These are phyloP conservation scores for Tortricodes alternella DNA, from an alignment of 2,888 invertebrate species.

Conservation along the genomic window DNA sequence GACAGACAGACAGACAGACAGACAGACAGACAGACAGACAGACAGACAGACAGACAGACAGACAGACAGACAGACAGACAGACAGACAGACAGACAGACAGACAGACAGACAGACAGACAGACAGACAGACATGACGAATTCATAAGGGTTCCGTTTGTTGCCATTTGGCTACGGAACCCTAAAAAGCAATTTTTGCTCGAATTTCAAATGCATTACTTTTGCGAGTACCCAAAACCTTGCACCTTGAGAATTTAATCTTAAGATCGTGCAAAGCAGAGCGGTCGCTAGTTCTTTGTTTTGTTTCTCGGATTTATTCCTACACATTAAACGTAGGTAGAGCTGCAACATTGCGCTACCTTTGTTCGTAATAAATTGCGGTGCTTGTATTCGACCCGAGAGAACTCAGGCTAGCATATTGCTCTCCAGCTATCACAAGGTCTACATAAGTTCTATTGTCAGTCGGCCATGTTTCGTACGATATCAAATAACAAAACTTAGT, in stretches of 20 bases:
- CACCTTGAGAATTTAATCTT: constrained; percentile 19
- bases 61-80: no score
- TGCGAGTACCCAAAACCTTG: constrained; percentile 3
- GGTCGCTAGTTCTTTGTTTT: constrained; percentile 3
- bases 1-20: no score
- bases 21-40: no score
- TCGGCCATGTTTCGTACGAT: not conserved
- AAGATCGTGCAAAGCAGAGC: constrained; percentile 2
- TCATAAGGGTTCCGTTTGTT: no score
- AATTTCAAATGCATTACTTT: constrained; percentile 18
- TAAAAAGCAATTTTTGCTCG: constrained; percentile 5
- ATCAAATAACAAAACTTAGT: constrained; percentile 38
- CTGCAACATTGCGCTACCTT: constrained; percentile 15
- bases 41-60: no score
- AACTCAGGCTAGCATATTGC: not conserved
- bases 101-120: no score
- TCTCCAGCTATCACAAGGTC: not conserved
- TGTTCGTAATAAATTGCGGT: not conserved
- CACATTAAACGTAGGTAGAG: constrained; percentile 2
- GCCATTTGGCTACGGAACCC: no score
- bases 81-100: no score
- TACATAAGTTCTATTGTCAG: not conserved
- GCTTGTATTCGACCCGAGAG: not conserved
- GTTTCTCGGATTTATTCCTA: constrained; percentile 2
- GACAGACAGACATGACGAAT: no score